Base-by-base conservation (phyloP, 2,888 invertebrate genomes). In the Drosophila flavopinicola region DNA sequence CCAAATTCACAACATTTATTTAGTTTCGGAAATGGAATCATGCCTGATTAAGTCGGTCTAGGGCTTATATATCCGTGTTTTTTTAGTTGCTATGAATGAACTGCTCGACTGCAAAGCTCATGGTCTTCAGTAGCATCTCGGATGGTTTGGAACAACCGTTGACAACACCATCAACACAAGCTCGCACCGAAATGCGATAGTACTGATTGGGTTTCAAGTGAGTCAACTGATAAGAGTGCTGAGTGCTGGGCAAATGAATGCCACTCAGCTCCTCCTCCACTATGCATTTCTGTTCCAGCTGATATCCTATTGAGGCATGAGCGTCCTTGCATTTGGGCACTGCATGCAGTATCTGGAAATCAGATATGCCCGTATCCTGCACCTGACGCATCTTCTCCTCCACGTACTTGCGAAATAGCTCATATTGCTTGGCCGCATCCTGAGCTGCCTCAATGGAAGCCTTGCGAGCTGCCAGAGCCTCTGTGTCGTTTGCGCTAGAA, bases 121-220 rank as follows among this genome's bases (percentile, higher is more conserved):
- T 61, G 24, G 78, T 78, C 52, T 73, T 79, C 29, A 79, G 60
- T 0, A 88, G 49, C 0, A 86, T 76, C 24, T 85, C 71, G 0
- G 76, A 68, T 1, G 87, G 89, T 0, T 61, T 66, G n/a, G 90
- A 90, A 35, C 91, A 90, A 0, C 85, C 87, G 49, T 89, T 89
- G 23, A 61, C 7, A 25, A 90, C 49, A 2, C 57, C 75, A 0
- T 68, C 64, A 0, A 85, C 87, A 63, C 90, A 90, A 1, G 90
- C 90, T 0, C 87, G 79, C 0, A 90, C 54, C n/a, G 78, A 71
- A 6, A 90, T 67, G 6, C 75, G 75, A 69, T 91, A 90, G 2
- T 58, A 67, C 25, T 63, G 54, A 11, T 75, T 52, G 1, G 80
- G 70, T 1, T 70, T 7, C 6, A 90, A 56, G 4, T 77, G 29